Evolutionary conservation across 1,140 invertebrate genomes (phyloP), one percentile per base, ranked within the genome.

Genomic region (Lepidotrigona ventralis): DNA sequence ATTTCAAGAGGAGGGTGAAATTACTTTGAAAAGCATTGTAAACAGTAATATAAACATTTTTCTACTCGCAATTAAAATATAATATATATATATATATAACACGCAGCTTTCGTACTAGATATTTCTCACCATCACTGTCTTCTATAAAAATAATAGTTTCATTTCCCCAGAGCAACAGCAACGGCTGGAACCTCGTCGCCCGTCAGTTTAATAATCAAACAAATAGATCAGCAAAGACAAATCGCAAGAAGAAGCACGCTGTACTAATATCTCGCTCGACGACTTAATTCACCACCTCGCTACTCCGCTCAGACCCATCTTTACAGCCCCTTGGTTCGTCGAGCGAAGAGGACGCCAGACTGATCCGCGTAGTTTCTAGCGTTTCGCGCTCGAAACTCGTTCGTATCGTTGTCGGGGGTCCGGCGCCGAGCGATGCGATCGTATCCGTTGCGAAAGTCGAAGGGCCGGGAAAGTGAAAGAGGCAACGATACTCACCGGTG

Each of bases 401-500:
- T 53, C 21, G 26, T 8, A 51, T 9, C 15, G 53, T 51, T 60
- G 64, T 26, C 33, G 15, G 23, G 63, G 19, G 17, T 21, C 14
- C 39, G 21, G 58, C 26, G 23, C 63, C 54, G 29, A 9, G 23
- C 46, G 29, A 69, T 71, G 58, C 54, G 74, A 70, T 83, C 56
- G 74, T 78, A 83, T 72, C 39, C 79, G 70, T 58, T 29, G 39
- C 39, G n/a, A 26, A 66, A 51, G 63, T 64, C 51, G 60, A 66
- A 70, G 46, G 17, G 51, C 14, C 29, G n/a, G 19, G 23, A 78
- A 46, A 46, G 39, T 46, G 39, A 46, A 8, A 19, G 23, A 58
- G 58, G 63, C 46, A 64, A 9, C 26, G 23, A 46, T n/a, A n/a
- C 2, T 46, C 39, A 2, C 29, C 5, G 53, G 29, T 56, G 12